phyloP scores from a whole-genome alignment of 1,140 invertebrate species.

The Drosophila sturtevanti region DNA sequence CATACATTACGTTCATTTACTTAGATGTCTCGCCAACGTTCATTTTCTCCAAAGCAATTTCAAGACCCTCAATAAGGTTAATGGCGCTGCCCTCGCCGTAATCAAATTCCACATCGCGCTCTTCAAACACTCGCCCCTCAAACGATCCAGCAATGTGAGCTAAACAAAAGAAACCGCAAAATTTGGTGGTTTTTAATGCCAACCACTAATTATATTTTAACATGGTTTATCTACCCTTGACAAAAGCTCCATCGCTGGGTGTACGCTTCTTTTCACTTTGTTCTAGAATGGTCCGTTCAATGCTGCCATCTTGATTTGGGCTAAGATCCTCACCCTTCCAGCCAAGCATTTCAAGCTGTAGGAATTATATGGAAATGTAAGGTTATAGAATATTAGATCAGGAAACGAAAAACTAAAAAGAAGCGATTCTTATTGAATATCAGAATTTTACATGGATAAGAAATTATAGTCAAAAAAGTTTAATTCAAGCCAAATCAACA shows the following conservation, averaged over 20 bases:
- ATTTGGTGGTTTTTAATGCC: slow-evolving; percentile 35
- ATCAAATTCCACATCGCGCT: slow-evolving; percentile 91
- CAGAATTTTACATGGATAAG: too few relatives aligned
- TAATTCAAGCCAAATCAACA: too few relatives aligned
- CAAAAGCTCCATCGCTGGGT: slow-evolving; percentile 91
- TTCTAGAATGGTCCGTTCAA: slow-evolving; percentile 88
- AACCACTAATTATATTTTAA: slow-evolving; percentile 35
- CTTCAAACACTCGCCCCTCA: slow-evolving; percentile 88
- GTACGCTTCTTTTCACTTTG: slow-evolving; percentile 85
- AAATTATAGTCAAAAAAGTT: too few relatives aligned
- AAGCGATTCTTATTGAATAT: background rate
- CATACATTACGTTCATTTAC: slow-evolving; percentile 25
- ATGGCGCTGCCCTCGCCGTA: slow-evolving; percentile 93
- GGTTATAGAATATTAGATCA: background rate
- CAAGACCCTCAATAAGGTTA: slow-evolving; percentile 92
- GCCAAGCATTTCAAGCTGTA: slow-evolving; percentile 91
- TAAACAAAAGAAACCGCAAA: slow-evolving; percentile 68
- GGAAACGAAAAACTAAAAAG: background rate
- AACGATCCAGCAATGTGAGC: slow-evolving; percentile 91
- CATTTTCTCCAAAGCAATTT: slow-evolving; percentile 93
- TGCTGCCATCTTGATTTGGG: slow-evolving; percentile 91
- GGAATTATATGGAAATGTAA: slow-evolving; percentile 19
- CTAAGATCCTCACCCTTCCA: slow-evolving; percentile 95
- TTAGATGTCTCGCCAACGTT: slow-evolving; percentile 91
- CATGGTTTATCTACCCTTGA: slow-evolving; percentile 86